A percentile compares a stretch with the other conserved stretches of the same genome.
phyloP scores from a whole-genome alignment of 2,113 vertebrate genomes.

The Microtus montanus region DNA sequence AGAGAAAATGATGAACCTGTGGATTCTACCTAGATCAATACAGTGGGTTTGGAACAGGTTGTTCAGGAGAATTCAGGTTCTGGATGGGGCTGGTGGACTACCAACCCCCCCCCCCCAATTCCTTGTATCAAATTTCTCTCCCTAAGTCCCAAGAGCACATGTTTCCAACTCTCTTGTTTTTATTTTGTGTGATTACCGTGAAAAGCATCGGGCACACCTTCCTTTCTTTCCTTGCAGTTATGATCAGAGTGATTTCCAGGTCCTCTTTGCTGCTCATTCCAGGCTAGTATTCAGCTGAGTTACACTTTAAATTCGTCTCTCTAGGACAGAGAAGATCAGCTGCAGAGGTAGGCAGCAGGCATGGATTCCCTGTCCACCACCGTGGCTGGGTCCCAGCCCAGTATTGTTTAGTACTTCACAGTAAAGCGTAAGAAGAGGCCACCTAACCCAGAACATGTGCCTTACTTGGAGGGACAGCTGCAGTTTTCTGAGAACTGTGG shows the following conservation, averaged over 20 bases:
- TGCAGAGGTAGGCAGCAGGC: neutral
- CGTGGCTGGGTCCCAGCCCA: neutral
- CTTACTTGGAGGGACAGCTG: neutral
- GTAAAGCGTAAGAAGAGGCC: neutral
- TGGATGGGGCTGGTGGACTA: neutral
- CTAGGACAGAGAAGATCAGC: neutral
- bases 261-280: neutral
- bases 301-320: neutral
- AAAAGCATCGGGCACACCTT: neutral
- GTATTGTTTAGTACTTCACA: neutral
- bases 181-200: neutral
- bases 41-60: neutral
- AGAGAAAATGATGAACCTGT: neutral
- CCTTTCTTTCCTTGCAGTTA: neutral
- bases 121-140: slow-evolving; percentile 34
- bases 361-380: neutral
- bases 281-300: neutral
- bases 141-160: neutral
- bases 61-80: neutral
- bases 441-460: neutral
- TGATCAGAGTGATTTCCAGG: neutral
- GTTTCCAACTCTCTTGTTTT: neutral
- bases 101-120: neutral
- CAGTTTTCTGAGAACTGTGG: neutral
- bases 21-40: neutral